Conservation (phyloP, 1,140 invertebrate species). For the Oryzaephilus surinamensis region DNA sequence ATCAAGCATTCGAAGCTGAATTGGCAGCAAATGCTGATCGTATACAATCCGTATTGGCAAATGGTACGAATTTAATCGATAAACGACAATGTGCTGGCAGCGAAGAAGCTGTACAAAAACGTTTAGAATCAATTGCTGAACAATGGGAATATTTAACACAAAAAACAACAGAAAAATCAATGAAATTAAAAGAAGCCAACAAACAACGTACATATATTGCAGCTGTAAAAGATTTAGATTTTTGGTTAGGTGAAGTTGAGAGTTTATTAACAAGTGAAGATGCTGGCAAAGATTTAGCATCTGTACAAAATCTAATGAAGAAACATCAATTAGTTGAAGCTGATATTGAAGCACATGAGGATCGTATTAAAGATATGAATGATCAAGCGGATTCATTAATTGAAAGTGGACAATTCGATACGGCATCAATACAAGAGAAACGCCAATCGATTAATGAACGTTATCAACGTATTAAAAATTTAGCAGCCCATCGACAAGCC, state of each 20-base stretch:
- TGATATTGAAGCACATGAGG: slow-evolving; percentile 92
- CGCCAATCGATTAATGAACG: slow-evolving; percentile 88
- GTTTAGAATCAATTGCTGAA: slow-evolving; percentile 89
- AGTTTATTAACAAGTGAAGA: slow-evolving; percentile 94
- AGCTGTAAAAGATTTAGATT: slow-evolving; percentile 98
- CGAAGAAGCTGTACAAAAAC: slow-evolving; percentile 81
- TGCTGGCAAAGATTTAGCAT: slow-evolving; percentile 94
- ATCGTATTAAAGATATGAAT: slow-evolving; percentile 93
- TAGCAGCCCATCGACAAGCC: slow-evolving; percentile 83
- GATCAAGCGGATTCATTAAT: slow-evolving; percentile 87
- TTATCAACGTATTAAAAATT: slow-evolving; percentile 84
- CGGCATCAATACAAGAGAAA: slow-evolving; percentile 85
- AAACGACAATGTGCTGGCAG: slow-evolving; percentile 86
- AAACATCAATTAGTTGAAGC: slow-evolving; percentile 98
- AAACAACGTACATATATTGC: slow-evolving; percentile 98
- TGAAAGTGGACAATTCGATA: slow-evolving; percentile 90
- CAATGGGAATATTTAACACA: slow-evolving; percentile 98
- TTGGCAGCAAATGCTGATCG: slow-evolving; percentile 96
- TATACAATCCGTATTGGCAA: slow-evolving; percentile 88
- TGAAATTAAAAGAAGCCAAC: slow-evolving; percentile 97
- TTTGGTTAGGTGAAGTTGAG: slow-evolving; percentile 99
- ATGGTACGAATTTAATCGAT: slow-evolving; percentile 92
- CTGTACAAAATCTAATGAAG: slow-evolving; percentile 98
- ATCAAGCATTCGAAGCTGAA: slow-evolving; percentile 99
- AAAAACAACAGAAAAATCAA: slow-evolving; percentile 95